phyloP scores from a whole-genome alignment of 2,888 invertebrate species.

The Cyaniris semiargus region DNA sequence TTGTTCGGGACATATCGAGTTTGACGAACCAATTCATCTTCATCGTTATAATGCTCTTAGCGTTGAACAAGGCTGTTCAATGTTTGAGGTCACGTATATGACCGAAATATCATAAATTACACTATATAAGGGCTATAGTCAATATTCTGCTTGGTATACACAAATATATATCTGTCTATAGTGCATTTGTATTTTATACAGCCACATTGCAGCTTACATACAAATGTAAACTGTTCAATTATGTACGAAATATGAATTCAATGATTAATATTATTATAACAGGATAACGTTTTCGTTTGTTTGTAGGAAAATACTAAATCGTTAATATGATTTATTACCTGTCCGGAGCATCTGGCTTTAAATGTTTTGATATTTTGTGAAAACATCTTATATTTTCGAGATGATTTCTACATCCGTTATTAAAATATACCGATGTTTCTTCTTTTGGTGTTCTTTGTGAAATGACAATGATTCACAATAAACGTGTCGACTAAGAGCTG shows the following conservation, averaged over 20 bases:
- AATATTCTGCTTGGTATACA: background rate
- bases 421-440: background rate
- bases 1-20: background rate
- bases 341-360: constrained; percentile 23
- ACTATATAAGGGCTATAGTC: background rate
- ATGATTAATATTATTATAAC: background rate
- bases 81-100: constrained; percentile 10
- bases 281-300: background rate
- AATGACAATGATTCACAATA: background rate
- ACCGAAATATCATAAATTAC: background rate
- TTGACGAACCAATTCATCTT: background rate
- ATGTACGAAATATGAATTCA: background rate
- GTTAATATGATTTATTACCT: constrained; percentile 11
- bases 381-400: background rate
- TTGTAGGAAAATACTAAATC: constrained; percentile 22
- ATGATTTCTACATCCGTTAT: constrained; percentile 5
- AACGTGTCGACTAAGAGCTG: too few relatives aligned
- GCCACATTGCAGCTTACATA: too few relatives aligned
- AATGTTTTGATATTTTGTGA: constrained; percentile 21
- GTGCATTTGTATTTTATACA: background rate
- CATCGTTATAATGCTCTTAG: constrained; percentile 14
- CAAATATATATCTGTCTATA: background rate
- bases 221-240: too few relatives aligned
- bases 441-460: background rate
- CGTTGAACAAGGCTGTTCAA: background rate